phyloP scores from a whole-genome alignment of 2,113 vertebrate genomes.

The Eleginops maclovinus region DNA sequence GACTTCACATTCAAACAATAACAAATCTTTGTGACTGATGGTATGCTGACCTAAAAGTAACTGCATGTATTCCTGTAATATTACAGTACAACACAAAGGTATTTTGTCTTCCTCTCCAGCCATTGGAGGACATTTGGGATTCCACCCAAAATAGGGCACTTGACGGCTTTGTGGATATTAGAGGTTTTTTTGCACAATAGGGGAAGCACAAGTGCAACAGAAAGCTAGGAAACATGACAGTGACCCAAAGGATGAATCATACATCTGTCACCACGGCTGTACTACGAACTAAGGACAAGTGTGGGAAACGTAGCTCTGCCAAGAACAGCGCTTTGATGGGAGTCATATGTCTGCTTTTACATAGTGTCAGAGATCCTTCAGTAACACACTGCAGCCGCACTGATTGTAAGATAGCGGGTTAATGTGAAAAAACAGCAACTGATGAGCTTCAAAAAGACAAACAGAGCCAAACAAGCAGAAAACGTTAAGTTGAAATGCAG shows the following conservation, averaged over 20 bases:
- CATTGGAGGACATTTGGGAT: slow-evolving; percentile 8
- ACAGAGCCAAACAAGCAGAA: slow-evolving; percentile 20
- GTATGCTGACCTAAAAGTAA: slow-evolving; percentile 14
- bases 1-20: slow-evolving; percentile 13
- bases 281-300: slow-evolving; percentile 49
- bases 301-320: slow-evolving; percentile 53
- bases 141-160: not conserved
- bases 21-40: slow-evolving; percentile 22
- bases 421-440: slow-evolving; percentile 3
- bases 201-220: slow-evolving; percentile 37
- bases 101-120: not conserved
- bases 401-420: not conserved
- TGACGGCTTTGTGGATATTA: slow-evolving; percentile 3
- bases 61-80: slow-evolving; percentile 19
- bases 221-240: slow-evolving; percentile 44
- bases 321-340: slow-evolving; percentile 42
- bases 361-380: slow-evolving; percentile 12
- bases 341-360: slow-evolving; percentile 25
- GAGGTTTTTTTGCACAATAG: slow-evolving; percentile 1
- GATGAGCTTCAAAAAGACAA: slow-evolving; percentile 30
- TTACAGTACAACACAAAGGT: slow-evolving; percentile 1
- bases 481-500: slow-evolving; percentile 36
- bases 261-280: slow-evolving; percentile 30
- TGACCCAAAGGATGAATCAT: slow-evolving; percentile 51
- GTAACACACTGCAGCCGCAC: slow-evolving; percentile 21